A percentile compares a stretch with the other conserved stretches of the same genome.
Evolutionary conservation across 2,113 vertebrate genomes (phyloP).

Genomic region (Cyanistes caeruleus): DNA sequence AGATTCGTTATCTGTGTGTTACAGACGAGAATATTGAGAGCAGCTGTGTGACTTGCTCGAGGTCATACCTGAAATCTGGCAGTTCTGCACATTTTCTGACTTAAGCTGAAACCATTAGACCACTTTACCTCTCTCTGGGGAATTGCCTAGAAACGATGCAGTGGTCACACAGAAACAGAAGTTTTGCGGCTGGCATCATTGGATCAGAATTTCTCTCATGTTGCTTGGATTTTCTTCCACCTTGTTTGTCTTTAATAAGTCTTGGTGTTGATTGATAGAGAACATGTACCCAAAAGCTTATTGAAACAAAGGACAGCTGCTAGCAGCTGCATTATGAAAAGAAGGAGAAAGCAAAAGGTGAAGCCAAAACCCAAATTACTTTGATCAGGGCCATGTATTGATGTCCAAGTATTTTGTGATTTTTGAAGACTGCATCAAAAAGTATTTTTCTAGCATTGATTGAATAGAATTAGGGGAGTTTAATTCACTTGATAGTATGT

Average conservation of each 20-base stretch:
- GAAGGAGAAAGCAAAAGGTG: background rate
- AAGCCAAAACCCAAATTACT: background rate
- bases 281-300: background rate
- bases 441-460: background rate
- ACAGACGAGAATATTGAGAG: background rate
- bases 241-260: background rate
- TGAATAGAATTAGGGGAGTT: background rate
- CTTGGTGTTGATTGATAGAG: background rate
- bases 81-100: background rate
- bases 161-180: background rate
- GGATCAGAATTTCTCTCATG: background rate
- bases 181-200: background rate
- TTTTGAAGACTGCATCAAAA: background rate
- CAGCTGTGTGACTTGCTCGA: background rate
- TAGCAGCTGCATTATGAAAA: background rate
- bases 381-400: background rate
- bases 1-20: background rate
- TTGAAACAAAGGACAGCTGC: background rate
- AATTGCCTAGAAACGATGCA: accelerated
- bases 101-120: background rate
- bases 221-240: background rate
- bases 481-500: background rate
- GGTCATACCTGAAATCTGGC: background rate
- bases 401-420: background rate
- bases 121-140: background rate